Evolutionary conservation across 1,140 invertebrate species (phyloP), one percentile per base, ranked within the genome.

Genomic region (Ruditapes philippinarum): DNA sequence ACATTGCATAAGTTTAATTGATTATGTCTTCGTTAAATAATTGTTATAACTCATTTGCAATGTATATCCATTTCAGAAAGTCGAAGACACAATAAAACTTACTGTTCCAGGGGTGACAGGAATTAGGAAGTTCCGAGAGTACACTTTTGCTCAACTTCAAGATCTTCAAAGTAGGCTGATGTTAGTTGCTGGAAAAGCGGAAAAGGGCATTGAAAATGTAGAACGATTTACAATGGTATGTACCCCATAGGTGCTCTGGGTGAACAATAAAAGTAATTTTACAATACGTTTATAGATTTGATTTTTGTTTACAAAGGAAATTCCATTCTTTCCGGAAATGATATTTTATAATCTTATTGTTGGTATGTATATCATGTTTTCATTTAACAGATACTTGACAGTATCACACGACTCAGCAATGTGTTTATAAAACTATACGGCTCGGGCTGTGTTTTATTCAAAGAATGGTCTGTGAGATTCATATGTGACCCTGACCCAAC

Each of bases 131-230:
- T 94, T 62, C 33, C 28, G 38, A 1, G 57, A 28, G 31, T 94
- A 93, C 74, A 87, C 78, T 38, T 91, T 92, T 86, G 85, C 92
- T 45, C 85, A 94, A 62, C 82, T 95, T 25, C 88, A 91, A 36
- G 94, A 95, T 70, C 81, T 95, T 14, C 95, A 95, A 89, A 94
- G 94, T 70, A 91, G 94, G 74, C 90, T 95, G 12, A 94, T 95
- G 93, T 78, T 95, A 68, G 94, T 95, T 57, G 94, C 94, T 78
- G 94, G 94, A 28, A 93, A 93, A 90, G 93, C 93, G 76, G 92
- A 93, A 65, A 89, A 92, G 45, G 92, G 91, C 38, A 93, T 93
- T 54, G 90, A 92, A 36, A 89, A 93, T 73, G 92, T 95, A 7
- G 93, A 94, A 25, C 88, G 79, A 45, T 95, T 95, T 79, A 93